Percentiles rank a stretch among this genome's conserved stretches.
phyloP scores from a whole-genome alignment of 2,888 invertebrate species.

The Dolomedes plantarius region DNA sequence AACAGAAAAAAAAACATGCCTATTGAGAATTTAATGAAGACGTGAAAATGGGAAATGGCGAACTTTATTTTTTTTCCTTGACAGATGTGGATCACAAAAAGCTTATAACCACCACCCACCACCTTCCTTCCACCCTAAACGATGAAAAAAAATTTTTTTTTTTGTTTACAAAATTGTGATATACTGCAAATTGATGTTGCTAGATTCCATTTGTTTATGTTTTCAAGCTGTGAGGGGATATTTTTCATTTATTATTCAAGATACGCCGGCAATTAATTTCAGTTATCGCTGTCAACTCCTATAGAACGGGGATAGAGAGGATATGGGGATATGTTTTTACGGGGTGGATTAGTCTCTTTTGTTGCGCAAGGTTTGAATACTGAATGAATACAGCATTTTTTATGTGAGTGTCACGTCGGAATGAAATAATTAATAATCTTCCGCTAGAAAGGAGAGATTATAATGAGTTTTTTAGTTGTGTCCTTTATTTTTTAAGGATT shows the following conservation, averaged over 20 bases:
- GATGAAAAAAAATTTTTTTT: too few relatives aligned
- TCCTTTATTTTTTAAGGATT: background rate
- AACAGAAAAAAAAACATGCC: background rate
- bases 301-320: background rate
- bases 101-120: background rate
- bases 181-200: slow-evolving; percentile 7
- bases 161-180: background rate
- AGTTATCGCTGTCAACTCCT: background rate
- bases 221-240: background rate
- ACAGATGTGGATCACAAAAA: too few relatives aligned
- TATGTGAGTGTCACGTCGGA: background rate
- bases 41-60: too few relatives aligned
- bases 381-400: background rate
- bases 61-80: too few relatives aligned
- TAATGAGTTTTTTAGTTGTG: background rate
- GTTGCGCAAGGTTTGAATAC: background rate
- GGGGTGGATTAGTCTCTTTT: background rate
- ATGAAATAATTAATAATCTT: background rate
- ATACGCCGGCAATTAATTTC: background rate
- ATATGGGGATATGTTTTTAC: background rate
- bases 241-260: background rate
- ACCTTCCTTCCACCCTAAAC: background rate
- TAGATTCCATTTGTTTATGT: slow-evolving; percentile 6
- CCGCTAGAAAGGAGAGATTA: background rate
- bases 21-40: background rate